Base-by-base conservation (phyloP, 2,797 vertebrate genomes). In the Crocodylus rhombifer region DNA sequence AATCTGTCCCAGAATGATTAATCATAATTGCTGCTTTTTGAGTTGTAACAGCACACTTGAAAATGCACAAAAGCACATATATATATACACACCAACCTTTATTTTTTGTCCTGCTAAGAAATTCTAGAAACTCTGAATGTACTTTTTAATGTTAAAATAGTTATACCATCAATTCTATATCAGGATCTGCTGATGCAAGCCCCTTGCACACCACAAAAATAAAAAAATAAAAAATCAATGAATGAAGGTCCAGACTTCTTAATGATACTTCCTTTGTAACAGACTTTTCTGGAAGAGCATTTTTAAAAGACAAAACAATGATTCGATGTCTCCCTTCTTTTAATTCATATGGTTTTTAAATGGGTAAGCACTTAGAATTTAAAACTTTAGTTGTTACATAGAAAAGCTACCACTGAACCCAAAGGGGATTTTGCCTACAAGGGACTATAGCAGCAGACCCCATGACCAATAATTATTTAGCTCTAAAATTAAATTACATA, bases 401-500 rank as follows among this genome's bases (percentile, higher is more conserved):
- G 62, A 3, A 76, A 57, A 51, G 57, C 65, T 14, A 9, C 20
- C 14, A 51, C 15, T 0, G 1, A 83, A 28, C 82, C 67, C 21
- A 87, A 1, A 6, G 0, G 1, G 77, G 91, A 87, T 64, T 86
- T 89, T 28, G 67, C 63, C 61, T 71, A 58, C 51, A 91, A 84
- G 77, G 75, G 42, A 82, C 21, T 77, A 80, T 87, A 82, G 80
- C 61, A 82, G 14, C 91, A 78, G 74, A 88, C 14, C 42, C 30
- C 5, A n/a, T 78, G 87, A 85, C 80, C 25, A 86, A 84, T 79
- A 26, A 73, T 26, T 69, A 33, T 79, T 80, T 84, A 84, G 33
- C 73, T 95, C 76, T 1, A 89, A 69, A 93, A 76, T 57, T 30
- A 93, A 97, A 62, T 74, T 1, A 4, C 42, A 71, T 76, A 73